A percentile compares a stretch with the other conserved stretches of the same genome.
phyloP scores from a whole-genome alignment of 2,888 invertebrate genomes.

The Papilio elwesi region DNA sequence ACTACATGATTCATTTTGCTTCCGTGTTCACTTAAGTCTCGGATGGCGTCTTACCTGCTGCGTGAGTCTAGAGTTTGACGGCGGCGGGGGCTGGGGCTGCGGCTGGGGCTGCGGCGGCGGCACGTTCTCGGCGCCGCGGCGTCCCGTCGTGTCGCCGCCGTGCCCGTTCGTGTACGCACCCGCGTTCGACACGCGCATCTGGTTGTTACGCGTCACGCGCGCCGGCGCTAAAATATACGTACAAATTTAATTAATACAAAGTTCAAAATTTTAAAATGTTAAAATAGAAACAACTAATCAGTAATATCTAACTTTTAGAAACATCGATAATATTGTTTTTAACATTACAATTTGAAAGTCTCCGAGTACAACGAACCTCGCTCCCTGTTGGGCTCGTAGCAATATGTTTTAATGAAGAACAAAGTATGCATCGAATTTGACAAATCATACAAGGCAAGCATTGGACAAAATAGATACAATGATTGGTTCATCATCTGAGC shows the following conservation, averaged over 20 bases:
- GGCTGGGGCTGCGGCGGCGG: conserved; percentile 80
- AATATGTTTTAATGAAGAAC: too few relatives aligned
- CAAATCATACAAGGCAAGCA: too few relatives aligned
- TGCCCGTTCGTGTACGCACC: conserved; percentile 84
- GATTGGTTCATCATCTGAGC: conserved; percentile 40
- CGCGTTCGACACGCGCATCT: conserved; percentile 83
- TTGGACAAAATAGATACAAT: not conserved
- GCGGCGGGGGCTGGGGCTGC: conserved; percentile 54
- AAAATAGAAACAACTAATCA: too few relatives aligned
- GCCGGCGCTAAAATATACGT: conserved; percentile 65
- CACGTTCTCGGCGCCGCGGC: conserved; percentile 86
- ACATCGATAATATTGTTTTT: too few relatives aligned
- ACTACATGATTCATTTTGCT: too few relatives aligned
- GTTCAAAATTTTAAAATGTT: too few relatives aligned
- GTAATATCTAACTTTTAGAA: too few relatives aligned
- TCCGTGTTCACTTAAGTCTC: too few relatives aligned
- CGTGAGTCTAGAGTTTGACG: conserved; percentile 72
- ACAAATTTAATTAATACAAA: not conserved
- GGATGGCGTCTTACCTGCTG: conserved; percentile 70
- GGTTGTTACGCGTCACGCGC: conserved; percentile 80
- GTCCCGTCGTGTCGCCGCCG: conserved; percentile 84
- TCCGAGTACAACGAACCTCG: too few relatives aligned
- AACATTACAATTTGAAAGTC: too few relatives aligned
- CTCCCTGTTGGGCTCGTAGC: too few relatives aligned
- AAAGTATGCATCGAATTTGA: too few relatives aligned